A percentile compares a stretch with the other conserved stretches of the same genome.
Evolutionary conservation across 1,140 invertebrate species (phyloP).

Genomic region (Brachionus koreanus): DNA sequence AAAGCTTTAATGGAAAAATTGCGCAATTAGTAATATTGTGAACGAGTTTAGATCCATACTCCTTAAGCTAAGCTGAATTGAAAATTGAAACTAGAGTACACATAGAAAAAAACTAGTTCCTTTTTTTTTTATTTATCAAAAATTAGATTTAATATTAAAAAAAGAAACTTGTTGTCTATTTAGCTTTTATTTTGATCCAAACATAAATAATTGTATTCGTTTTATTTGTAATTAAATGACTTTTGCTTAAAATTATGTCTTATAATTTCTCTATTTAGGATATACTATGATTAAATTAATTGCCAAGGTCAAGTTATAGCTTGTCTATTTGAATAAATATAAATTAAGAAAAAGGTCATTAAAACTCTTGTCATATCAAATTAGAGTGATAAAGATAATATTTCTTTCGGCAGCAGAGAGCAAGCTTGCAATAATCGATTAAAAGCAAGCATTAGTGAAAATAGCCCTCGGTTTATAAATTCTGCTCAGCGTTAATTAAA

Average conservation of each 20-base stretch:
- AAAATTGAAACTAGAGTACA: not conserved
- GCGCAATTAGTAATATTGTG: not conserved
- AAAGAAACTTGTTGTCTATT: too few species aligned
- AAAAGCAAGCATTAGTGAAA: not conserved
- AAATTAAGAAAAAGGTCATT: not conserved
- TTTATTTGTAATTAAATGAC: not conserved
- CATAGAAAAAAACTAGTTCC: not conserved
- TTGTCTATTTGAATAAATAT: not conserved
- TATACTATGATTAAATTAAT: not conserved
- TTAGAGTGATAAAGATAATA: not conserved
- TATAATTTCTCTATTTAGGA: not conserved
- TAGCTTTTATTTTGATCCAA: not conserved
- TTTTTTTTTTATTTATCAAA: not conserved
- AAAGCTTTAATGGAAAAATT: not conserved
- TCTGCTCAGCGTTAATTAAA: conserved; percentile 5
- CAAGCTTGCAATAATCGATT: not conserved
- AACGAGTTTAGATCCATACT: not conserved
- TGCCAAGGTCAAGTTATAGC: not conserved
- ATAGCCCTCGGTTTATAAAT: conserved; percentile 5
- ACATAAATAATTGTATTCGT: not conserved
- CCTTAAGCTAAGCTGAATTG: not conserved
- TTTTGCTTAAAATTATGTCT: not conserved
- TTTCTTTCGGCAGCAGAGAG: not conserved
- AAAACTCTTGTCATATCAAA: not conserved
- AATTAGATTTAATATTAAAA: too few species aligned